A percentile compares a stretch with the other conserved stretches of the same genome.
Evolutionary conservation across 2,888 invertebrate genomes (phyloP).

Genomic region (Pemphredon lugubris): DNA sequence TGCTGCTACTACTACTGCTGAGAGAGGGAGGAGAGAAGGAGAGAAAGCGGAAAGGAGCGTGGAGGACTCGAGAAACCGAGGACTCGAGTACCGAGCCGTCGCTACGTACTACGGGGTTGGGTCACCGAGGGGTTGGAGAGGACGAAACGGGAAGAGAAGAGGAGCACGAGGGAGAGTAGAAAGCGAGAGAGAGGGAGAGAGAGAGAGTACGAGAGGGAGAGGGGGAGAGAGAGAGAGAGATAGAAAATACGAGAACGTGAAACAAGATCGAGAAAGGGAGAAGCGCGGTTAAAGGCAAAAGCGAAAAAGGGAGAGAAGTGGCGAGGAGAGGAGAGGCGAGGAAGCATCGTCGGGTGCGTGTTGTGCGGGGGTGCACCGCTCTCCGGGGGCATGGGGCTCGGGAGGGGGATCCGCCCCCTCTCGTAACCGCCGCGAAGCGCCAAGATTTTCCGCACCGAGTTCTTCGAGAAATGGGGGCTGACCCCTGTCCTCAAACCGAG

Average conservation of each 20-base stretch:
- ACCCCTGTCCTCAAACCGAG: conserved; percentile 98
- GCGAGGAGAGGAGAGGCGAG: conserved; percentile 39
- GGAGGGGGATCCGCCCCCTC: conserved; percentile 85
- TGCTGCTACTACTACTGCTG: neutral
- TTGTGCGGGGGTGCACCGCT: conserved; percentile 76
- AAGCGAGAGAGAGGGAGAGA: conserved; percentile 33
- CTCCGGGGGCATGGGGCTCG: conserved; percentile 83
- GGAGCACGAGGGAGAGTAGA: conserved; percentile 12
- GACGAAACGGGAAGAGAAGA: conserved; percentile 9
- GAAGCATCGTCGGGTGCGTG: conserved; percentile 68
- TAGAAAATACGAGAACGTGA: neutral
- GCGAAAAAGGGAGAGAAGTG: conserved; percentile 31
- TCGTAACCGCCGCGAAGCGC: conserved; percentile 84
- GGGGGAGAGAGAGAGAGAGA: conserved; percentile 27
- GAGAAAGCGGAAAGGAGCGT: neutral
- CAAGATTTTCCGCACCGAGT: conserved; percentile 99
- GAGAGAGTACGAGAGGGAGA: conserved; percentile 28
- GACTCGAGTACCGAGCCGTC: conserved; percentile 7
- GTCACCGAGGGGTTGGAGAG: conserved; percentile 13
- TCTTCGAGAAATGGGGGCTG: conserved; percentile 98
- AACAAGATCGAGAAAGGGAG: no score
- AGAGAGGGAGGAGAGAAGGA: neutral
- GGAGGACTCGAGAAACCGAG: conserved; percentile 16
- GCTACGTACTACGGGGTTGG: conserved; percentile 35
- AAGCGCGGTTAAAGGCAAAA: no score